A percentile compares a stretch with the other conserved stretches of the same genome.
Conservation (phyloP, 92 coral and sea anemone genomes). For the Siderastrea radians region DNA sequence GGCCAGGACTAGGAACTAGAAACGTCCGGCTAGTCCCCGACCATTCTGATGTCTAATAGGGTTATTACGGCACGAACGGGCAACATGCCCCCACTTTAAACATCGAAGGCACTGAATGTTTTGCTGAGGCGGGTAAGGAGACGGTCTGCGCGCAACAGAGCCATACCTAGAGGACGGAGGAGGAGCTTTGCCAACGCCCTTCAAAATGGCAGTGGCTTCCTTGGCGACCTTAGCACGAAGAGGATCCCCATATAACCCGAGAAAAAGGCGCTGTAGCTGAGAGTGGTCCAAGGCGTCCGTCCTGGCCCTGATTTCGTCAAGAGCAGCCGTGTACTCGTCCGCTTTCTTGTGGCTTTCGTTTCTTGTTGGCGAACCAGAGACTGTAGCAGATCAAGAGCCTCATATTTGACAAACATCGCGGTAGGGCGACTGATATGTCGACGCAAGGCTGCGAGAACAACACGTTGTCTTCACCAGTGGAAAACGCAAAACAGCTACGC, state of each 20-base stretch:
- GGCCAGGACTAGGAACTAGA: constrained; percentile 8
- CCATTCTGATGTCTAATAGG: constrained; percentile 14
- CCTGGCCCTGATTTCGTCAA: constrained; percentile 23
- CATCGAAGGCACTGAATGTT: constrained; percentile 13
- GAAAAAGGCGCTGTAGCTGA: constrained; percentile 24
- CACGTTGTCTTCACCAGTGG: neutral
- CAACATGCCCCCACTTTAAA: constrained; percentile 20
- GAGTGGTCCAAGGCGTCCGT: constrained; percentile 18
- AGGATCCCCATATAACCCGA: constrained; percentile 27
- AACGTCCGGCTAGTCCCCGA: constrained; percentile 24
- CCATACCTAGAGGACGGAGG: constrained; percentile 9
- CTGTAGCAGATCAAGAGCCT: no score
- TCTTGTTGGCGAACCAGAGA: no score
- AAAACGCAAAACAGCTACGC: neutral
- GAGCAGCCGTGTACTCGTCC: constrained; percentile 3
- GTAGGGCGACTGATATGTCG: no score
- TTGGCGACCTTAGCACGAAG: constrained; percentile 24
- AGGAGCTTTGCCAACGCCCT: constrained; percentile 12
- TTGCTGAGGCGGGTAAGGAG: constrained; percentile 18
- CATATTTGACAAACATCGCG: no score
- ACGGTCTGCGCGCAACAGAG: constrained; percentile 4
- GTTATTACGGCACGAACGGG: constrained; percentile 11
- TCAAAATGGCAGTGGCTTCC: constrained; percentile 23
- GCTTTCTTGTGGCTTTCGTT: no score
- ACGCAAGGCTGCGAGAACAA: neutral